A percentile compares a stretch with the other conserved stretches of the same genome.
Conservation (phyloP, 2,797 vertebrate genomes). For the Cheirogaleus major region DNA sequence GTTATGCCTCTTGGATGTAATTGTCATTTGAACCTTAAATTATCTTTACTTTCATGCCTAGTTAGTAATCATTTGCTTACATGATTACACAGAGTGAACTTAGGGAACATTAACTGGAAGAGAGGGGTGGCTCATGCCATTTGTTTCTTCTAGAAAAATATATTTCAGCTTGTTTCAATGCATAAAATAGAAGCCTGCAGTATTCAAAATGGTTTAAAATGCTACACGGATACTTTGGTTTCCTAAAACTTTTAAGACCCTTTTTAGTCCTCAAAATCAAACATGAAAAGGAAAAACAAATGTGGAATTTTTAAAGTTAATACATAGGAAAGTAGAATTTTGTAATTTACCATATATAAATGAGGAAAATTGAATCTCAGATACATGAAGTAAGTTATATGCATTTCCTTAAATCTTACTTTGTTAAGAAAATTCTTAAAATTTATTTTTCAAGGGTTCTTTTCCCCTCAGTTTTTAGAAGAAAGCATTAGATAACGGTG, state of each 20-base stretch:
- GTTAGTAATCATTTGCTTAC: slow-evolving; percentile 60
- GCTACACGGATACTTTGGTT: background rate
- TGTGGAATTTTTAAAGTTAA: background rate
- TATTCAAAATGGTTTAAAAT: background rate
- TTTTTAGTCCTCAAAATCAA: slow-evolving; percentile 12
- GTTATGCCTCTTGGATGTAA: slow-evolving; percentile 46
- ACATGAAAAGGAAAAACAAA: slow-evolving; percentile 4
- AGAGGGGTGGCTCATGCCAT: background rate
- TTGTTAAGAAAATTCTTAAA: background rate
- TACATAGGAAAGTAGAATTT: background rate
- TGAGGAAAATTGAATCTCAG: background rate
- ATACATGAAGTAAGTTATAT: background rate
- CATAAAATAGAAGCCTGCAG: background rate
- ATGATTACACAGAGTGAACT: slow-evolving; percentile 34
- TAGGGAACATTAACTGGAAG: background rate
- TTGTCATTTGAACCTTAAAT: slow-evolving; percentile 65
- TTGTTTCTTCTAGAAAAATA: slow-evolving; percentile 30
- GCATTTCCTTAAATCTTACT: background rate
- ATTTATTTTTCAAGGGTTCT: background rate
- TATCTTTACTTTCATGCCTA: slow-evolving; percentile 62
- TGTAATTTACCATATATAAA: background rate
- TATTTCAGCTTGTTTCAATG: background rate
- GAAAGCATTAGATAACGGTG: background rate
- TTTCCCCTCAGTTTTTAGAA: background rate
- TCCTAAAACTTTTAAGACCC: background rate